Base-by-base conservation (phyloP, 2,888 invertebrate species). In the Brachypalpus laphriformis region DNA sequence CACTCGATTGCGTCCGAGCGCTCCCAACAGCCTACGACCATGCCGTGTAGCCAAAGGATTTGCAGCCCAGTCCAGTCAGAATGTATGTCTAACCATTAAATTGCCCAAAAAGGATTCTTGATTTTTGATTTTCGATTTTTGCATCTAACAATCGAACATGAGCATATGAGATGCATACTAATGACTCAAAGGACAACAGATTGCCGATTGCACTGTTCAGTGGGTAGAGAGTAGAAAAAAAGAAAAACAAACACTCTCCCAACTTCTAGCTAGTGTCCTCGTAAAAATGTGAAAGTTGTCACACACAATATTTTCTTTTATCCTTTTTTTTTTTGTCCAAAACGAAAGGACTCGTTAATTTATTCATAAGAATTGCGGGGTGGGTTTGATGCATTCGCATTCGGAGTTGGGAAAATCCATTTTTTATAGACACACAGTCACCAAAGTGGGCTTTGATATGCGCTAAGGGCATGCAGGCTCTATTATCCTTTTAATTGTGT, bases 401-500 rank as follows among this genome's bases (percentile, higher is more conserved):
- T n/a, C n/a, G 16, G 31, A 25, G 14, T 14, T 20, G 16, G 20
- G 51, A 45, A 61, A 81, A 70, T 68, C 47, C 49, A 28, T 78
- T 78, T 78, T 68, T 83, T 78, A 70, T 31, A 16, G 37, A 14
- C 25, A 45, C 56, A 42, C 42, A 72, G 68, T 47, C 56, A 78
- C 82, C 74, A 70, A 7, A 47, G 42, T 34, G 42, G 37, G 6
- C 16, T 66, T 25, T n/a, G 25, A 22, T 42, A 68, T 83, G 83
- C 78, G 72, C 56, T 63, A 31, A 51, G 28, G 37, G 34, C 37
- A 28, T 25, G 7, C 18, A 54, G 31, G 22, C 74, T 80, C 45
- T 83, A 70, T 80, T 83, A 75, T 83, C 80, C 75, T 71, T 76
- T 71, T 81, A 85, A 85, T 85, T 85, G 85, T 65, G 42, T 59